These are phyloP conservation scores for Gadus macrocephalus DNA, from an alignment of 2,113 vertebrate genomes.

Conservation along the genomic window DNA sequence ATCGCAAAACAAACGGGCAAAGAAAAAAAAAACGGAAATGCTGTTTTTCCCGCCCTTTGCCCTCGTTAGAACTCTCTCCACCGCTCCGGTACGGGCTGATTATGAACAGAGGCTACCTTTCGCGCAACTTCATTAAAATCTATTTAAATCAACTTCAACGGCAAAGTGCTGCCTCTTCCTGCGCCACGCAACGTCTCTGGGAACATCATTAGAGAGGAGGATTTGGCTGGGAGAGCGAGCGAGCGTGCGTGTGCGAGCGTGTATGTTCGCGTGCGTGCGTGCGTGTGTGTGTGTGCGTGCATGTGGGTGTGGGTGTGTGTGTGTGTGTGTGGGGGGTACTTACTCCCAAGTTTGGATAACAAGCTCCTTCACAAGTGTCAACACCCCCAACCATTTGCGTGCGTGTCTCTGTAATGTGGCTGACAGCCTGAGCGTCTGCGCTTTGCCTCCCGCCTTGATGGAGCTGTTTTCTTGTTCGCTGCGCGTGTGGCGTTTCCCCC, in stretches of 20 bases:
- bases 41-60: conserved; percentile 68
- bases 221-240: conserved; percentile 18
- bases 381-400: conserved; percentile 63
- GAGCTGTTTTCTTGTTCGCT: conserved; percentile 58
- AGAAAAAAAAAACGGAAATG: conserved; percentile 47
- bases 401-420: conserved; percentile 60
- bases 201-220: conserved; percentile 70
- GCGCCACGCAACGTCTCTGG: conserved; percentile 66
- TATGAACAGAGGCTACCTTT: conserved; percentile 70
- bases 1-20: too few relatives aligned
- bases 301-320: conserved; percentile 31
- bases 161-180: conserved; percentile 65
- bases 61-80: conserved; percentile 71
- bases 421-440: conserved; percentile 59
- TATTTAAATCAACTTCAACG: conserved; percentile 80
- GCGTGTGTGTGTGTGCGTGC: conserved; percentile 35
- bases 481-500: conserved; percentile 36
- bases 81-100: conserved; percentile 65
- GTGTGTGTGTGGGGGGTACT: conserved; percentile 40
- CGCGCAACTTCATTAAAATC: conserved; percentile 76
- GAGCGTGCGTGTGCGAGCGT: background rate
- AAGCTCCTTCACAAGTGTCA: conserved; percentile 73
- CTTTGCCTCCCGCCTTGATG: conserved; percentile 54
- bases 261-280: conserved; percentile 20
- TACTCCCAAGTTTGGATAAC: conserved; percentile 70